Evolutionary conservation across 2,113 vertebrate species (phyloP).

Genomic region (Rhea americana): DNA sequence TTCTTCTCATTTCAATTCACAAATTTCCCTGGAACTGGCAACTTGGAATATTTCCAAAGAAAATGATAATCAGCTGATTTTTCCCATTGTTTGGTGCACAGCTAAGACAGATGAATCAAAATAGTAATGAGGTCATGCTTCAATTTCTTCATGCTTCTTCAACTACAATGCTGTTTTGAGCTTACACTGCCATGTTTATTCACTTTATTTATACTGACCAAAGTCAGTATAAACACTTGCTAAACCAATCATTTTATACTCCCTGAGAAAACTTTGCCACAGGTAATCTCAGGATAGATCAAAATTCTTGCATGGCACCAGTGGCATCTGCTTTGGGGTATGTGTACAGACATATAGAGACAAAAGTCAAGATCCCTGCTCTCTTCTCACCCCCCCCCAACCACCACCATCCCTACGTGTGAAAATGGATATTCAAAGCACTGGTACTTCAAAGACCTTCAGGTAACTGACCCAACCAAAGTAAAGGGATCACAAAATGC

Average conservation of each 20-base stretch:
- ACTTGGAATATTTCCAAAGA: background rate
- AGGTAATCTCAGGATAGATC: background rate
- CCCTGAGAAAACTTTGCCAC: background rate
- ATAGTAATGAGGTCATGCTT: background rate
- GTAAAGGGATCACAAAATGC: background rate
- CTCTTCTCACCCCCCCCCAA: background rate
- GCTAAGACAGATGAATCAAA: background rate
- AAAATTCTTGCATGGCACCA: background rate
- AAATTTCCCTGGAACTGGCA: background rate
- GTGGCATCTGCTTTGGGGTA: background rate
- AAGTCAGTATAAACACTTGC: background rate
- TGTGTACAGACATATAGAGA: background rate
- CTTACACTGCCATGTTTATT: background rate
- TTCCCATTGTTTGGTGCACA: background rate
- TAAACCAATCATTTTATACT: background rate
- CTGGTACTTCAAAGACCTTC: background rate
- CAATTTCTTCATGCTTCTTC: background rate
- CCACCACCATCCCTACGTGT: background rate
- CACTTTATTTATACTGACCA: background rate
- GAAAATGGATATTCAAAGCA: background rate
- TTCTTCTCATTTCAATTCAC: background rate
- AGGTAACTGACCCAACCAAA: background rate
- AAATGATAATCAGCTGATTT: background rate
- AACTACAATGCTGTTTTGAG: background rate
- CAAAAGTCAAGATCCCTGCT: background rate